Percentiles rank a stretch among this genome's conserved stretches.
Conservation (phyloP, 1,140 invertebrate species). For the Conus ventricosus region DNA sequence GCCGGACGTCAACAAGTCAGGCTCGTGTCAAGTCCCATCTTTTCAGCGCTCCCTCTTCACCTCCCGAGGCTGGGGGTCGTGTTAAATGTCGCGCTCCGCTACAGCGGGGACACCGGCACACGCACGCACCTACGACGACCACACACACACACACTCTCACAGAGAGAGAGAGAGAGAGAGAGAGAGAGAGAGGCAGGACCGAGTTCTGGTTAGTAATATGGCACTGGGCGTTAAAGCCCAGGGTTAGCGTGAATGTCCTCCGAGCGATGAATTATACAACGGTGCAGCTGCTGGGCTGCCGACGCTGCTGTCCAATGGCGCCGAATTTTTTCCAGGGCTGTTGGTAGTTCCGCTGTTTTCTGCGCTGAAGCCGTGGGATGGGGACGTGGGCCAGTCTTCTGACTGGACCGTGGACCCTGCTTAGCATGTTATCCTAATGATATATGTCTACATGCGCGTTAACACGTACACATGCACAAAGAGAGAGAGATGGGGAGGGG, state of each 20-base stretch:
- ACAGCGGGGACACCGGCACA: background rate
- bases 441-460: too few relatives aligned
- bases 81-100: background rate
- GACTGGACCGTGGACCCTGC: too few relatives aligned
- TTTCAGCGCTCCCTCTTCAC: background rate
- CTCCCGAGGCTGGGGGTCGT: background rate
- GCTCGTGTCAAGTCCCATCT: background rate
- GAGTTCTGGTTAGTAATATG: too few relatives aligned
- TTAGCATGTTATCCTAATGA: too few relatives aligned
- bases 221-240: too few relatives aligned
- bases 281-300: background rate
- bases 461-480: too few relatives aligned
- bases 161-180: constrained; percentile 1
- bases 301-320: background rate
- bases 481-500: too few relatives aligned
- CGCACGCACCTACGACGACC: background rate
- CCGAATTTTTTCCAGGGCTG: background rate
- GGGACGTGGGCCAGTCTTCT: too few relatives aligned
- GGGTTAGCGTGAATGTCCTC: background rate
- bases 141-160: background rate
- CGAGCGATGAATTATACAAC: background rate
- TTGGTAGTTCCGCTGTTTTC: too few relatives aligned
- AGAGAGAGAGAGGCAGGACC: background rate
- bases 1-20: background rate
- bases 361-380: too few relatives aligned